Percentiles rank a stretch among this genome's conserved stretches.
These are phyloP conservation scores for Triplophysa bombifrons DNA, from an alignment of 2,797 vertebrate genomes.

Conservation along the genomic window DNA sequence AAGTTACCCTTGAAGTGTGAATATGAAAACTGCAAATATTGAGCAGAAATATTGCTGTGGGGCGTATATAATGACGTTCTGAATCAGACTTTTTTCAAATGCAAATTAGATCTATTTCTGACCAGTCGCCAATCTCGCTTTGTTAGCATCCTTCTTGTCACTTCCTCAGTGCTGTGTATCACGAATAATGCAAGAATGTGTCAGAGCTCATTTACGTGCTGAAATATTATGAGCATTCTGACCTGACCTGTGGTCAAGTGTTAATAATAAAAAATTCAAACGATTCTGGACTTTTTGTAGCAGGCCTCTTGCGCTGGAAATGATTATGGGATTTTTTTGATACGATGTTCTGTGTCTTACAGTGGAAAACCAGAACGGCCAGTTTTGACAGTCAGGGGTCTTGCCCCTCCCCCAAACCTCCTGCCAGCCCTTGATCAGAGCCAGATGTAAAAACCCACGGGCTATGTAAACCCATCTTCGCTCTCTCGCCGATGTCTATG, in stretches of 20 bases:
- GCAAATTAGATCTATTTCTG: conserved; percentile 20
- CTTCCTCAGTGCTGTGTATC: not conserved
- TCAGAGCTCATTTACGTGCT: conserved; percentile 27
- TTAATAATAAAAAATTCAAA: not conserved
- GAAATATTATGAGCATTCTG: conserved; percentile 12
- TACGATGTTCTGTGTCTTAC: conserved; percentile 46
- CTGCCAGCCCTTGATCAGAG: conserved; percentile 87
- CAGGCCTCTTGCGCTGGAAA: conserved; percentile 49
- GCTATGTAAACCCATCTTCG: conserved; percentile 61
- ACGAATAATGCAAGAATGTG: conserved; percentile 43
- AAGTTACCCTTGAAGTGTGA: conserved; percentile 30
- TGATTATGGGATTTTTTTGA: not conserved
- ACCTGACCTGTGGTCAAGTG: conserved; percentile 20
- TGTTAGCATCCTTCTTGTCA: conserved; percentile 27
- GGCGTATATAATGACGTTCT: not conserved
- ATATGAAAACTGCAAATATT: not conserved
- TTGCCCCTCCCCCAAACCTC: conserved; percentile 91
- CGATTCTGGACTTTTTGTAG: not conserved
- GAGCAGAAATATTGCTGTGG: not conserved
- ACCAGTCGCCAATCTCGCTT: conserved; percentile 18
- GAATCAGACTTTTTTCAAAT: conserved; percentile 11
- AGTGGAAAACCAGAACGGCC: conserved; percentile 96
- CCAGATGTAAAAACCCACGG: conserved; percentile 71
- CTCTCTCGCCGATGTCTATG: conserved; percentile 72
- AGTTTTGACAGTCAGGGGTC: conserved; percentile 98